Percentiles rank a stretch among this genome's conserved stretches.
phyloP scores from a whole-genome alignment of 2,888 invertebrate species.

The Ommatoiulus sabulosus region DNA sequence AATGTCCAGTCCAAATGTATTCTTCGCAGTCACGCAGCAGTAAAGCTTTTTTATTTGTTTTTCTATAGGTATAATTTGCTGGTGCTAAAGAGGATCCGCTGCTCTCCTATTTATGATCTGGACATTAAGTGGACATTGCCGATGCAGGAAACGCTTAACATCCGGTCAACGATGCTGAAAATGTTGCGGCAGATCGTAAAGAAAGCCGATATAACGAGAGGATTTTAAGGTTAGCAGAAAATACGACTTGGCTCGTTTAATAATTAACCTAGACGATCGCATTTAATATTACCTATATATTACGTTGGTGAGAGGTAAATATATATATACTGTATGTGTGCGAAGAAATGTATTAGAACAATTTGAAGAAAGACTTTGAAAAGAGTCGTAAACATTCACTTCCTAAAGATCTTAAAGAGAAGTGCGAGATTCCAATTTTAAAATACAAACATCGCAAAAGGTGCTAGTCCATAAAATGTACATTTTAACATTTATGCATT shows the following conservation, averaged over 20 bases:
- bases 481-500: too few relatives aligned
- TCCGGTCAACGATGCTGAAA: constrained; percentile 25
- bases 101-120: background rate
- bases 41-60: background rate
- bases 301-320: background rate
- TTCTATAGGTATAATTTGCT: background rate
- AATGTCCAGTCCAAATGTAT: background rate
- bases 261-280: background rate
- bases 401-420: too few relatives aligned
- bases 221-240: background rate
- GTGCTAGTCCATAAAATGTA: too few relatives aligned
- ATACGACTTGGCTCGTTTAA: background rate
- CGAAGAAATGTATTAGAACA: background rate
- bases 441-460: too few relatives aligned
- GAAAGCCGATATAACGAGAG: background rate
- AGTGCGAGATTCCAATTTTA: too few relatives aligned
- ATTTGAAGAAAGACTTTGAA: too few relatives aligned
- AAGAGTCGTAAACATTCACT: too few relatives aligned
- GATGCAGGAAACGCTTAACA: background rate
- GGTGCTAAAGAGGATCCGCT: background rate
- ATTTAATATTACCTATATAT: background rate
- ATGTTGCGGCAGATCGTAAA: background rate
- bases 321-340: too few relatives aligned
- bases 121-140: background rate
- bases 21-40: background rate